Evolutionary conservation across 2,888 invertebrate species (phyloP).

Genomic region (Idaea aversata): DNA sequence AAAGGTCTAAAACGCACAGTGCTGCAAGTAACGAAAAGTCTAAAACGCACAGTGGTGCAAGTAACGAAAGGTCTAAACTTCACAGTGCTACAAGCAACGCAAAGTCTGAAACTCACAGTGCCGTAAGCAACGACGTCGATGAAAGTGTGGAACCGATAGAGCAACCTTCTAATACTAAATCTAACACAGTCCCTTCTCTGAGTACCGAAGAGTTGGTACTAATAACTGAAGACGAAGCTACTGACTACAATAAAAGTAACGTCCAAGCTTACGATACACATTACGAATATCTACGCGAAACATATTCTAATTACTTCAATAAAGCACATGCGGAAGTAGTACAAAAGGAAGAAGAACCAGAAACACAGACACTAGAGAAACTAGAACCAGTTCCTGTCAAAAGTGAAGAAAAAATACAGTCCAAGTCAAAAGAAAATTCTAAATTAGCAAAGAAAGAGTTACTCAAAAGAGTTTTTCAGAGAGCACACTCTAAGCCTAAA

Average conservation of each 20-base stretch:
- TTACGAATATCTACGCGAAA: slow-evolving; percentile 19
- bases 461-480: slow-evolving; percentile 50
- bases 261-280: slow-evolving; percentile 16
- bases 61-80: not conserved
- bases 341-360: not conserved
- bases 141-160: slow-evolving; percentile 20
- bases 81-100: not conserved
- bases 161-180: slow-evolving; percentile 14
- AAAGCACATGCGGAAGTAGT: not conserved
- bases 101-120: not conserved
- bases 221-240: slow-evolving; percentile 22
- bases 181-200: slow-evolving; percentile 20
- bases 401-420: not conserved
- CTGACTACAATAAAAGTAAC: slow-evolving; percentile 14
- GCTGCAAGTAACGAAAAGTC: not conserved
- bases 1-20: not conserved
- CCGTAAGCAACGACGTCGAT: slow-evolving; percentile 12
- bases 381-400: not conserved
- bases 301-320: slow-evolving; percentile 21
- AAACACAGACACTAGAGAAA: not conserved
- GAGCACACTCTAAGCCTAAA: slow-evolving; percentile 39
- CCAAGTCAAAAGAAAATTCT: slow-evolving; percentile 30
- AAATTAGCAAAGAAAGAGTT: slow-evolving; percentile 51
- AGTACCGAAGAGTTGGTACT: slow-evolving; percentile 20
- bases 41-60: not conserved